Conservation (phyloP, 2,888 invertebrate species). For the Rutpela maculata region DNA sequence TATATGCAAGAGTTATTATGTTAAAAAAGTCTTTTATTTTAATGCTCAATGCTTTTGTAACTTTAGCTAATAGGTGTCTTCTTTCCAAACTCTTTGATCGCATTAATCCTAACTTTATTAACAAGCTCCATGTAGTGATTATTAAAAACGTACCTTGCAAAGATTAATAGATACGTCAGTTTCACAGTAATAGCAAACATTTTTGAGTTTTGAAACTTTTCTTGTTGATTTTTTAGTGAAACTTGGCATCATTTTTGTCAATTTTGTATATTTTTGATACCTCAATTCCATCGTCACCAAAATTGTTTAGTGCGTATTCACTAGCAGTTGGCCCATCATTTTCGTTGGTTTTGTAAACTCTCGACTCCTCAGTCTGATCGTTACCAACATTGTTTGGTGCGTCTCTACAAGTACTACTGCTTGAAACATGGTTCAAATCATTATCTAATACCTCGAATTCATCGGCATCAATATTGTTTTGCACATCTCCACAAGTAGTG, state of each 20-base stretch:
- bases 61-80: conserved; percentile 13
- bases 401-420: conserved; percentile 9
- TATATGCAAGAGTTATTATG: no score
- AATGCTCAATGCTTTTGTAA: no score
- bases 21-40: no score
- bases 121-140: conserved; percentile 23
- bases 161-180: conserved; percentile 24
- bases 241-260: not conserved
- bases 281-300: not conserved
- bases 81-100: conserved; percentile 26
- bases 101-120: conserved; percentile 25
- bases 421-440: no score
- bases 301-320: conserved; percentile 8
- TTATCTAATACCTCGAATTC: no score
- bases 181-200: conserved; percentile 36
- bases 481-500: no score
- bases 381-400: conserved; percentile 2
- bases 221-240: not conserved
- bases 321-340: not conserved
- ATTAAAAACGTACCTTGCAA: conserved; percentile 29
- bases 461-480: no score
- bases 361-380: not conserved
- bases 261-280: no score
- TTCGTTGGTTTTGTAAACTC: not conserved
- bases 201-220: not conserved